phyloP scores from a whole-genome alignment of 2,797 vertebrate genomes.

The Paramormyrops hopkinsi region DNA sequence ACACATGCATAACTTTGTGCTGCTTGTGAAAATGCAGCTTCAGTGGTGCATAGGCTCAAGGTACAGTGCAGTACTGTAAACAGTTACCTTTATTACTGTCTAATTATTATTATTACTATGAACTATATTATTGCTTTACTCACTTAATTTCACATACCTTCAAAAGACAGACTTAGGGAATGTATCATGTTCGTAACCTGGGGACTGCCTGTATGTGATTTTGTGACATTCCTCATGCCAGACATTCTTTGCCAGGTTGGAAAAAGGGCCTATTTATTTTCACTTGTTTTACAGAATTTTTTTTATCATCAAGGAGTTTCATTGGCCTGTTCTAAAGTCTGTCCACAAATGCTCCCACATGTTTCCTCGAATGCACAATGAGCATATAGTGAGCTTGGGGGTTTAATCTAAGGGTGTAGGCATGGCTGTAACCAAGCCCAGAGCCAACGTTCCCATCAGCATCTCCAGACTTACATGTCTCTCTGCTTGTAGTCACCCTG shows the following conservation, averaged over 20 bases:
- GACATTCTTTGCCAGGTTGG: not conserved
- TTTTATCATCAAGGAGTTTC: not conserved
- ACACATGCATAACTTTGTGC: not conserved
- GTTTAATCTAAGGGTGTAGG: not conserved
- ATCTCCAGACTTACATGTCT: conserved; percentile 47
- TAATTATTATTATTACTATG: not conserved
- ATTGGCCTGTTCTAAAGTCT: not conserved
- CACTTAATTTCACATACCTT: not conserved
- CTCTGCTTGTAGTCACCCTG: conserved; percentile 89
- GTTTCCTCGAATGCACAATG: not conserved
- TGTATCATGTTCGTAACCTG: not conserved
- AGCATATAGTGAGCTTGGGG: not conserved
- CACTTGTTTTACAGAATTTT: not conserved
- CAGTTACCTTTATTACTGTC: not conserved
- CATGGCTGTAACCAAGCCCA: not conserved
- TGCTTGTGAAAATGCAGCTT: not conserved
- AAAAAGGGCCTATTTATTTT: not conserved
- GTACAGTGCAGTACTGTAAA: not conserved
- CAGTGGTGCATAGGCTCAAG: not conserved
- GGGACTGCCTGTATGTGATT: not conserved
- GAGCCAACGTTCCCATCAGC: not conserved
- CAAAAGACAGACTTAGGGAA: not conserved
- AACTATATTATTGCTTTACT: not conserved
- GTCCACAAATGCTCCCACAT: not conserved
- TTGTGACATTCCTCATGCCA: not conserved